These are phyloP conservation scores for Parazoanthus swiftii DNA, from an alignment of 92 coral and sea anemone species.

Conservation along the genomic window DNA sequence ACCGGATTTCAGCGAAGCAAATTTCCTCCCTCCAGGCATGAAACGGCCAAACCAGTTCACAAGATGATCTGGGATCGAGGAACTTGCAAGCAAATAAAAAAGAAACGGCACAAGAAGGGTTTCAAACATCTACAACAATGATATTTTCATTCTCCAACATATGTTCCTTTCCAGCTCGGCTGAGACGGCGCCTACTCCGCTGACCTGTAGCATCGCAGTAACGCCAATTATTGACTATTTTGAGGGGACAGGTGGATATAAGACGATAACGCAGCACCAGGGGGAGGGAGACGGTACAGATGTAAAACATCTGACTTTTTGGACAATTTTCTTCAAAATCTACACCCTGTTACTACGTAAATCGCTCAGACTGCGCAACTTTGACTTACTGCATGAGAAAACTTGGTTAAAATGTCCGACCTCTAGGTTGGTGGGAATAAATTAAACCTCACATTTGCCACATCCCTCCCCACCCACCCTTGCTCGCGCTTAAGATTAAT, in stretches of 20 bases:
- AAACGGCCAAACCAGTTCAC: constrained; percentile 74
- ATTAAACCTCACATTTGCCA: too few species aligned
- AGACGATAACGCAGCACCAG: background rate
- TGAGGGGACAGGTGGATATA: background rate
- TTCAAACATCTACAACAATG: constrained; percentile 76
- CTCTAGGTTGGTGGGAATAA: background rate
- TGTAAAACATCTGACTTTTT: background rate
- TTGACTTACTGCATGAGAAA: background rate
- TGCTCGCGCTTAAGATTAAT: too few species aligned
- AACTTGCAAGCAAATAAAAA: constrained; percentile 66
- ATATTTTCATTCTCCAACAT: constrained; percentile 38
- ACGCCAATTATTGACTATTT: background rate
- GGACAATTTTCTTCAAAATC: background rate
- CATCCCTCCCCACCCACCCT: too few species aligned
- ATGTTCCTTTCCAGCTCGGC: constrained; percentile 42
- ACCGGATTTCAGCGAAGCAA: constrained; percentile 83
- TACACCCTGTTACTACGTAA: background rate
- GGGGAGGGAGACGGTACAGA: background rate
- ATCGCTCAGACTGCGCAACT: background rate
- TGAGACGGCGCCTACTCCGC: constrained; percentile 53
- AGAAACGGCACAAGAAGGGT: constrained; percentile 57
- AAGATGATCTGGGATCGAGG: constrained; percentile 65
- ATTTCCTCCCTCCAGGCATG: constrained; percentile 98
- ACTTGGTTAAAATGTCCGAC: background rate
- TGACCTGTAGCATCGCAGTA: constrained; percentile 37